A percentile compares a stretch with the other conserved stretches of the same genome.
Conservation (phyloP, 2,113 vertebrate species). For the Nesospiza acunhae region DNA sequence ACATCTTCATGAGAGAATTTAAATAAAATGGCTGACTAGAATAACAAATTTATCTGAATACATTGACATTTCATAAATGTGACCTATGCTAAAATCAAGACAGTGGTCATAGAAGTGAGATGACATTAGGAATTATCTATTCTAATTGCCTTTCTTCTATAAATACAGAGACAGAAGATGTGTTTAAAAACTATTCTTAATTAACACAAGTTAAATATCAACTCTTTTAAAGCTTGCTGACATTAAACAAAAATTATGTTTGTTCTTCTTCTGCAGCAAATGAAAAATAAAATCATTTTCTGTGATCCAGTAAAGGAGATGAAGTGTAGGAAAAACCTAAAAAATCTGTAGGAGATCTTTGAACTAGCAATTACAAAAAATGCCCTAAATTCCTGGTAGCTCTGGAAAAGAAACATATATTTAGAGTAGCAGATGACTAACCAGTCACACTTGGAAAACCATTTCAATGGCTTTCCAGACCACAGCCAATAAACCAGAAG, state of each 20-base stretch:
- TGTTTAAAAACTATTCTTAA: neutral
- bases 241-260: neutral
- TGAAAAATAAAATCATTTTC: neutral
- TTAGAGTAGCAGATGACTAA: neutral
- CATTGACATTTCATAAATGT: constrained; percentile 47
- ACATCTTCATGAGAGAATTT: constrained; percentile 19
- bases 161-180: neutral
- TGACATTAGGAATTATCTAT: neutral
- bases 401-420: neutral
- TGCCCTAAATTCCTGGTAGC: neutral
- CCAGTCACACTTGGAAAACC: neutral
- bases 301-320: neutral
- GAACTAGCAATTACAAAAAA: neutral
- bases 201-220: neutral
- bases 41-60: constrained; percentile 3
- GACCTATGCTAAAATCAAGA: constrained; percentile 38
- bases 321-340: neutral
- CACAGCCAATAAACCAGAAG: neutral
- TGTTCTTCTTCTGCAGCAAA: neutral
- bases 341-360: neutral
- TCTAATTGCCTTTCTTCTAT: constrained; percentile 11
- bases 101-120: neutral
- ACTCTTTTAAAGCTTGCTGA: neutral
- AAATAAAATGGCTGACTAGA: constrained; percentile 18
- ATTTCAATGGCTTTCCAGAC: neutral